Evolutionary conservation across 2,888 invertebrate genomes (phyloP).

Genomic region (Drosophila mercatorum): DNA sequence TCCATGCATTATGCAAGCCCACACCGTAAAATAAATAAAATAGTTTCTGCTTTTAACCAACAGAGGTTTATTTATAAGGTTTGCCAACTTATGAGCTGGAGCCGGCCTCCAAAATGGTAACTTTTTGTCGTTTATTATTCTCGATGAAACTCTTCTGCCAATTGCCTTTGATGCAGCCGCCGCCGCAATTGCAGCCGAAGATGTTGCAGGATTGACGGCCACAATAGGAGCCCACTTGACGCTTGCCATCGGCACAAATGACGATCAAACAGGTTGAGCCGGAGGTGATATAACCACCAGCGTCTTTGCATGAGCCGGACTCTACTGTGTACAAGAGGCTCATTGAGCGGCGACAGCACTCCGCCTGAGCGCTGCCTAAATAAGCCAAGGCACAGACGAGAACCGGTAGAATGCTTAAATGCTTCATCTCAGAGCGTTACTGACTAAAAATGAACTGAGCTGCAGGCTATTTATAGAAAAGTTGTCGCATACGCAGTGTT

Average conservation of each 20-base stretch:
- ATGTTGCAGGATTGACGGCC: background rate
- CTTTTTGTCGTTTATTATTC: background rate
- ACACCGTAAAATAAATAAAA: background rate
- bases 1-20: no score
- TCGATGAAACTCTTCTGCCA: background rate
- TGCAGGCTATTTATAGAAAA: background rate
- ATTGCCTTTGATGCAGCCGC: background rate
- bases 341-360: background rate
- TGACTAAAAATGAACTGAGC: background rate
- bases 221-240: background rate
- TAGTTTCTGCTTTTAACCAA: background rate
- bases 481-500: no score
- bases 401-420: no score
- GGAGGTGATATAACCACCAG: background rate
- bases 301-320: background rate
- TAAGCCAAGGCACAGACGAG: background rate
- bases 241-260: slow-evolving; percentile 2
- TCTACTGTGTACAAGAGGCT: background rate
- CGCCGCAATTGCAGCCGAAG: background rate
- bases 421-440: background rate
- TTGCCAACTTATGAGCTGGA: background rate
- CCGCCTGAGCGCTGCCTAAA: background rate
- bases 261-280: no score
- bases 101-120: background rate
- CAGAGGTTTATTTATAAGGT: background rate